phyloP scores from a whole-genome alignment of 1,140 invertebrate genomes.

The Drosophila orosa region DNA sequence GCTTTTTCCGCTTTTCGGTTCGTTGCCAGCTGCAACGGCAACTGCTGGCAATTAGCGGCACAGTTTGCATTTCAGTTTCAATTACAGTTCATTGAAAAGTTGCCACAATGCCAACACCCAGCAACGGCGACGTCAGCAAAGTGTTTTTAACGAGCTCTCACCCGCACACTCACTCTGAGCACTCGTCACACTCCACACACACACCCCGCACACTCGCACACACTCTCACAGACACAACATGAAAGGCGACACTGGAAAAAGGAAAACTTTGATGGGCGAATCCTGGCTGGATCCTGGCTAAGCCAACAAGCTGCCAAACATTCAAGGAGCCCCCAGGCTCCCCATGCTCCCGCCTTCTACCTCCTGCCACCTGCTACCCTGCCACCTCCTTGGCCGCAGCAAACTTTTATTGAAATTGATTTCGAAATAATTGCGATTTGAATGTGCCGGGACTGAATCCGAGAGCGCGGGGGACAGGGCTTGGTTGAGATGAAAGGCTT shows the following conservation, averaged over 20 bases:
- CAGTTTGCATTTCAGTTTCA: conserved; percentile 75
- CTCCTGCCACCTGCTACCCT: conserved; percentile 15
- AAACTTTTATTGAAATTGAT: conserved; percentile 82
- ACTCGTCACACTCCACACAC: conserved; percentile 1
- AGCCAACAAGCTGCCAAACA: conserved; percentile 76
- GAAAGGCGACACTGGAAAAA: conserved; percentile 52
- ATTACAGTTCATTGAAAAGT: conserved; percentile 80
- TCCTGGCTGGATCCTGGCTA: conserved; percentile 50
- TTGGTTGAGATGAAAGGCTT: conserved; percentile 27
- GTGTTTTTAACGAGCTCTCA: conserved; percentile 77
- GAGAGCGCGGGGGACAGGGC: conserved; percentile 6
- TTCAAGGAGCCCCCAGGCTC: conserved; percentile 22
- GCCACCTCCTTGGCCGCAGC: conserved; percentile 7
- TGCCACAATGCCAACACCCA: conserved; percentile 73
- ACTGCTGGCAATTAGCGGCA: conserved; percentile 73
- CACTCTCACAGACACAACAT: conserved; percentile 37
- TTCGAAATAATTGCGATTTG: conserved; percentile 80
- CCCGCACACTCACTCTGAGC: conserved; percentile 33
- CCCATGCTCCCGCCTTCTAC: conserved; percentile 4
- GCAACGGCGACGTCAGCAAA: conserved; percentile 68
- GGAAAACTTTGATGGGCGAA: conserved; percentile 64
- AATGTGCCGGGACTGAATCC: conserved; percentile 46
- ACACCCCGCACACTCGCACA: background rate
- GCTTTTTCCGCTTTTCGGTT: conserved; percentile 15
- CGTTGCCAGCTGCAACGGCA: conserved; percentile 31